These are phyloP conservation scores for Trachelus iudaicus DNA, from an alignment of 2,888 invertebrate genomes.

Conservation along the genomic window DNA sequence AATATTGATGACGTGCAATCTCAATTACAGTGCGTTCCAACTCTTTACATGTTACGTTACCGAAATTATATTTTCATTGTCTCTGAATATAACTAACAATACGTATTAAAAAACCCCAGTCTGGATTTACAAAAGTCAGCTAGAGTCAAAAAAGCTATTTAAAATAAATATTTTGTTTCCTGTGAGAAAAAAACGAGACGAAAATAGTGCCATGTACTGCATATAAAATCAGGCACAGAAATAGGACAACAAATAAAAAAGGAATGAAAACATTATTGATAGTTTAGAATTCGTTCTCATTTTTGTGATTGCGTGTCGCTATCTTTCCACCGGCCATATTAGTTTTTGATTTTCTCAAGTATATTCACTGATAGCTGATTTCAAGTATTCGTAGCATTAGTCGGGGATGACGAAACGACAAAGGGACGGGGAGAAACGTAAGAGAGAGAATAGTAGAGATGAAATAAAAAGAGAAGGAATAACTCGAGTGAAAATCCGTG, in stretches of 20 bases:
- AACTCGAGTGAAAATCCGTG: background rate
- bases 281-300: background rate
- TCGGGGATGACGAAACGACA: background rate
- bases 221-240: background rate
- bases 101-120: fast-evolving
- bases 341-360: background rate
- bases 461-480: too few species aligned
- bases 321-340: background rate
- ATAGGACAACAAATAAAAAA: background rate
- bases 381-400: background rate
- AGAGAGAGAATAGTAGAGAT: too few species aligned
- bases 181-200: background rate
- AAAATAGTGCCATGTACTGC: background rate
- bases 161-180: too few species aligned
- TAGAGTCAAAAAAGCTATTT: too few species aligned
- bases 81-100: too few species aligned
- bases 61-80: too few species aligned
- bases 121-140: too few species aligned
- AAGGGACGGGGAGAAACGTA: background rate
- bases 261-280: background rate
- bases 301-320: background rate
- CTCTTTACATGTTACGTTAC: too few species aligned
- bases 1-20: too few species aligned
- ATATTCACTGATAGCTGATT: background rate
- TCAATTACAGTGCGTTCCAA: too few species aligned